Conservation (phyloP, 2,113 vertebrate genomes). For the Bombycilla garrulus region DNA sequence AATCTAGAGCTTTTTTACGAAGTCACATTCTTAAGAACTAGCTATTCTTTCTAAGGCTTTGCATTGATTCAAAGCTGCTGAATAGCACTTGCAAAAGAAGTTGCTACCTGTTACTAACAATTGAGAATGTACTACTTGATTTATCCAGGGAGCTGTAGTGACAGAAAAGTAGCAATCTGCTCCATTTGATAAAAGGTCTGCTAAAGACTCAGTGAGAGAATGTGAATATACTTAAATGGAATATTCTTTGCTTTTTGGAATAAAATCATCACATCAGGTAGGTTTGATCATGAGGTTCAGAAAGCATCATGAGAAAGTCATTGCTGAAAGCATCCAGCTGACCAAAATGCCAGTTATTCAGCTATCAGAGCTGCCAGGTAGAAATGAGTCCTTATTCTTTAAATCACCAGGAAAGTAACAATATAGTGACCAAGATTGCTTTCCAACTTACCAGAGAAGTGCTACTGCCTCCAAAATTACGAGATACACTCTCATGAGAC, state of each 20-base stretch:
- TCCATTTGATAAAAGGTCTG: background rate
- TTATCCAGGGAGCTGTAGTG: background rate
- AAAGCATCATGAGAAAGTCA: background rate
- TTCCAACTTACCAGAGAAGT: background rate
- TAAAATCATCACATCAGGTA: background rate
- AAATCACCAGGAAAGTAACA: background rate
- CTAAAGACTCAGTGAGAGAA: background rate
- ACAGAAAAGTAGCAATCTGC: background rate
- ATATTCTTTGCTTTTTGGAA: background rate
- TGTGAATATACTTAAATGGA: background rate
- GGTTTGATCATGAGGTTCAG: background rate
- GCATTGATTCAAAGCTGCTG: background rate
- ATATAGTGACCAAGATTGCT: background rate
- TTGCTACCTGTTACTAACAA: background rate
- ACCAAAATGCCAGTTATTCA: background rate
- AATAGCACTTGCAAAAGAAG: background rate
- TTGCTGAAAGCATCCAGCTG: background rate
- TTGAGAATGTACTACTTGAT: background rate
- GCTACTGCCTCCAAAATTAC: background rate
- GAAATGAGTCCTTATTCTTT: background rate
- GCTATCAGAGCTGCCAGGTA: background rate
- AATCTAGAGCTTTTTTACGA: background rate
- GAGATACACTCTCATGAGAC: background rate
- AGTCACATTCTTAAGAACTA: background rate
- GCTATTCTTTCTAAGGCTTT: background rate